Percentiles rank a stretch among this genome's conserved stretches.
phyloP scores from a whole-genome alignment of 1,140 invertebrate genomes.

The Trichoplusia ni region DNA sequence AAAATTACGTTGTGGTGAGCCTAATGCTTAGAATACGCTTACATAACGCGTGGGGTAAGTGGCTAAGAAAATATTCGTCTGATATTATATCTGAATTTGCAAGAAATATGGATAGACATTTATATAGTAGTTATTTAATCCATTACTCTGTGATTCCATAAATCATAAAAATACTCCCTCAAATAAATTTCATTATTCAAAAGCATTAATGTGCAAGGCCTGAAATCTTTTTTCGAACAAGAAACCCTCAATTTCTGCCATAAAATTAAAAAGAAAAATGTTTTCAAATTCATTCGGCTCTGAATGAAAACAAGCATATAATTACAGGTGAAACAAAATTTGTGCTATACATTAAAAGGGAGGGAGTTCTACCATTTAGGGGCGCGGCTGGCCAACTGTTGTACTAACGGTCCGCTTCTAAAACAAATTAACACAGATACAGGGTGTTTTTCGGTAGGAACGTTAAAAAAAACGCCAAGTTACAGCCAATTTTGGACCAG shows the following conservation, averaged over 20 bases:
- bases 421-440: conserved; percentile 22
- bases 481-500: conserved; percentile 5
- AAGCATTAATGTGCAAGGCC: too few species aligned
- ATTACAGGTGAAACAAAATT: too few species aligned
- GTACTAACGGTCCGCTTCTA: conserved; percentile 16
- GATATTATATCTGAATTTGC: not conserved
- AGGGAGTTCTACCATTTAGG: not conserved
- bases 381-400: not conserved
- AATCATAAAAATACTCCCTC: too few species aligned
- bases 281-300: too few species aligned
- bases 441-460: not conserved
- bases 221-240: too few species aligned
- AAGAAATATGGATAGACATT: too few species aligned
- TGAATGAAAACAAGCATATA: too few species aligned
- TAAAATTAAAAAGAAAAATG: too few species aligned
- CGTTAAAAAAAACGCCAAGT: conserved; percentile 7
- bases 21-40: conserved; percentile 15
- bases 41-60: not conserved
- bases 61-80: not conserved
- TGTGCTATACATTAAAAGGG: not conserved
- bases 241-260: too few species aligned
- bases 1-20: conserved; percentile 4
- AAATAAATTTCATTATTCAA: too few species aligned
- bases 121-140: too few species aligned
- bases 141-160: too few species aligned